Conservation (phyloP, 2,113 vertebrate genomes). For the Aspidoscelis tigris region DNA sequence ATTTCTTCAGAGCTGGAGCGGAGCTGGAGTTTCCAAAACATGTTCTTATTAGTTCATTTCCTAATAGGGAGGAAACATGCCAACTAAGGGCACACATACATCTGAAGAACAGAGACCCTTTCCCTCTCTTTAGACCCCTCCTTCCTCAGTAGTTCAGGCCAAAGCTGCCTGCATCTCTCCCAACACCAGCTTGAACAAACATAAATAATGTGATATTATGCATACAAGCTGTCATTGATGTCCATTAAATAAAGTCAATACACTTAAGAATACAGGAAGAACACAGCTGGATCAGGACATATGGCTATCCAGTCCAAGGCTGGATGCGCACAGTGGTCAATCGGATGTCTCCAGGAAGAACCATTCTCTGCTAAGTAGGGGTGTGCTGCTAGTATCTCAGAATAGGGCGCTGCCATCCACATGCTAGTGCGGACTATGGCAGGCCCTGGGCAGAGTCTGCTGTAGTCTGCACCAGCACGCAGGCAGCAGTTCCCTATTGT, state of each 20-base stretch:
- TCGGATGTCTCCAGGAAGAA: neutral
- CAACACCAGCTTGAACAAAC: neutral
- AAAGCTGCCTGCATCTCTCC: neutral
- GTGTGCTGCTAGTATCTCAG: neutral
- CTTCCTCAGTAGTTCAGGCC: neutral
- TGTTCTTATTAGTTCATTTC: conserved; percentile 17
- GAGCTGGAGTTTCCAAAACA: neutral
- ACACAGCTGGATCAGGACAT: neutral
- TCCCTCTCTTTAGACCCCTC: neutral
- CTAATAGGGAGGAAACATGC: neutral
- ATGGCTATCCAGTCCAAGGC: neutral
- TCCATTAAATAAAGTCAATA: neutral
- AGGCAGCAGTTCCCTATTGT: too few relatives aligned
- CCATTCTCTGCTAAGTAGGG: neutral
- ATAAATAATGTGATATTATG: neutral
- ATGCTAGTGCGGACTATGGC: too few relatives aligned
- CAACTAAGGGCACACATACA: neutral
- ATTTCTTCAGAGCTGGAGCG: neutral
- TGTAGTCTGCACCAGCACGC: too few relatives aligned
- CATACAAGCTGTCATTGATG: neutral
- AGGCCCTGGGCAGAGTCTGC: too few relatives aligned
- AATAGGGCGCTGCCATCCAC: too few relatives aligned
- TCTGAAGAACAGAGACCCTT: neutral
- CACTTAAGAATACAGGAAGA: neutral
- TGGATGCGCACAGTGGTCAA: neutral